Percentiles rank a stretch among this genome's conserved stretches.
phyloP scores from a whole-genome alignment of 2,113 vertebrate genomes.

The Cettia cetti region DNA sequence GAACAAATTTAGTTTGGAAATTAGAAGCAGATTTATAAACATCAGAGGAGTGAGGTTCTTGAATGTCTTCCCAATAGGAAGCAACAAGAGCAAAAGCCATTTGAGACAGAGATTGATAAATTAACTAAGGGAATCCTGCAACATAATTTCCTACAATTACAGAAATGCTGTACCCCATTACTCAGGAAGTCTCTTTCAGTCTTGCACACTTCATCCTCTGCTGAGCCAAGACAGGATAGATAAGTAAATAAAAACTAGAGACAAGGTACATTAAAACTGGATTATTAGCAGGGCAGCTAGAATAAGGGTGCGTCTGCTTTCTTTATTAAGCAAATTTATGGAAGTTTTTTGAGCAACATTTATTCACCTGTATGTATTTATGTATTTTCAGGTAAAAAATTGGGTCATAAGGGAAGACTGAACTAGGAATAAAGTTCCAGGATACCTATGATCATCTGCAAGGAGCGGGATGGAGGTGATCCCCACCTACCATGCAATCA shows the following conservation, averaged over 20 bases:
- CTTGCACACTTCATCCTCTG: background rate
- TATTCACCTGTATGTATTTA: background rate
- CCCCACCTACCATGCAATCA: background rate
- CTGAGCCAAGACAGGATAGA: background rate
- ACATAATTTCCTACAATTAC: background rate
- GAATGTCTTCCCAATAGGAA: constrained; percentile 16
- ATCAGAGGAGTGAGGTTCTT: background rate
- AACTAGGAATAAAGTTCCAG: background rate
- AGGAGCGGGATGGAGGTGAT: background rate
- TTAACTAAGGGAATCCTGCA: background rate
- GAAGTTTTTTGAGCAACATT: rapidly evolving
- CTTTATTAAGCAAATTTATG: background rate
- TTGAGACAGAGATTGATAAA: background rate
- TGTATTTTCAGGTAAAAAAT: background rate
- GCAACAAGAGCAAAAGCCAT: background rate
- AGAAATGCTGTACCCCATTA: rapidly evolving
- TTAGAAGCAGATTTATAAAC: constrained; percentile 21
- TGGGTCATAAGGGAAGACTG: background rate
- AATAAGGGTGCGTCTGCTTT: background rate
- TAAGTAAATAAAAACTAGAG: background rate
- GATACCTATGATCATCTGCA: background rate
- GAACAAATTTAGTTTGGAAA: constrained; percentile 4
- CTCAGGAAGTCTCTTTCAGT: background rate
- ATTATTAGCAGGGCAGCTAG: background rate
- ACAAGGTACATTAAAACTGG: background rate